phyloP scores from a whole-genome alignment of 2,113 vertebrate species.

The Lophotis ruficrista region DNA sequence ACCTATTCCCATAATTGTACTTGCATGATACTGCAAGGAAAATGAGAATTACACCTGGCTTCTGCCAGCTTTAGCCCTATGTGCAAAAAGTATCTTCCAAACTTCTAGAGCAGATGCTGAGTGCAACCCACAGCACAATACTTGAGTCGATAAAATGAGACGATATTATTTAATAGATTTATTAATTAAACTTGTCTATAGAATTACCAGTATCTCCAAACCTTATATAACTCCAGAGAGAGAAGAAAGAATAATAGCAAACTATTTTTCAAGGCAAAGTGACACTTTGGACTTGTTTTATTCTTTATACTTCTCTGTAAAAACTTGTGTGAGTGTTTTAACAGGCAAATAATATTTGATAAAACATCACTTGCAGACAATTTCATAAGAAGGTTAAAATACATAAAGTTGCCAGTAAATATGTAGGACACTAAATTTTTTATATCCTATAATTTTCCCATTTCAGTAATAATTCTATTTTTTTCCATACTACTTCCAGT shows the following conservation, averaged over 20 bases:
- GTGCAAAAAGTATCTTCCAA: not conserved
- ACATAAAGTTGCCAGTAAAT: not conserved
- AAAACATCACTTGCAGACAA: not conserved
- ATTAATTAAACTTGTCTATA: not conserved
- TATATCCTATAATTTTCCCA: not conserved
- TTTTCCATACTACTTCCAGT: not conserved
- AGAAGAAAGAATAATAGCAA: not conserved
- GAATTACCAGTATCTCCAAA: not conserved
- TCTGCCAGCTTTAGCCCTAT: not conserved
- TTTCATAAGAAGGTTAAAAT: not conserved
- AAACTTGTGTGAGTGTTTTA: not conserved
- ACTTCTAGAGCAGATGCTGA: not conserved
- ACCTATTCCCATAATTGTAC: not conserved
- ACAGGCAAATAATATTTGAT: not conserved
- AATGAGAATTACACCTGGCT: not conserved
- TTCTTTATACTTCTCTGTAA: not conserved
- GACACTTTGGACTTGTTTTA: not conserved
- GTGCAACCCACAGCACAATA: not conserved
- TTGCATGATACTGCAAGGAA: rapidly evolving
- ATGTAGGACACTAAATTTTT: not conserved
- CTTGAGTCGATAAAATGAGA: not conserved
- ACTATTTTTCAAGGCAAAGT: not conserved
- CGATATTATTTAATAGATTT: not conserved
- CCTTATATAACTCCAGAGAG: not conserved
- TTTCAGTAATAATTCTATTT: not conserved